Evolutionary conservation across 2,113 vertebrate genomes (phyloP).

Genomic region (Bathybates hornii): DNA sequence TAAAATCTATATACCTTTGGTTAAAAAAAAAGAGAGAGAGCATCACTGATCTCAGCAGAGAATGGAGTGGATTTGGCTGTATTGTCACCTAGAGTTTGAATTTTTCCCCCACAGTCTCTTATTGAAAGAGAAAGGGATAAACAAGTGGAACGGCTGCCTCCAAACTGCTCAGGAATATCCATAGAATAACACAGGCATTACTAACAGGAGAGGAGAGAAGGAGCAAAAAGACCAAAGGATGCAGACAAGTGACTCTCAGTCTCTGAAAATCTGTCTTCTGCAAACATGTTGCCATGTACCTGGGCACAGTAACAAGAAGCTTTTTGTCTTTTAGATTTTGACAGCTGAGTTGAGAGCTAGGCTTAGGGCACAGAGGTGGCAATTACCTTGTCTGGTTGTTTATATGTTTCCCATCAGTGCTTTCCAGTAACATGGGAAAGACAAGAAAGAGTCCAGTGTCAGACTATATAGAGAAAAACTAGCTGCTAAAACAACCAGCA

Average conservation of each 20-base stretch:
- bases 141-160: slow-evolving; percentile 40
- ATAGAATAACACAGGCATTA: slow-evolving; percentile 17
- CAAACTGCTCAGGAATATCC: slow-evolving; percentile 34
- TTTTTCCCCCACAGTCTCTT: slow-evolving; percentile 14
- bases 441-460: slow-evolving; percentile 23
- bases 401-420: slow-evolving; percentile 43
- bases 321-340: slow-evolving; percentile 55
- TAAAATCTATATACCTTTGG: not conserved
- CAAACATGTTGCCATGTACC: slow-evolving; percentile 45
- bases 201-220: not conserved
- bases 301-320: slow-evolving; percentile 36
- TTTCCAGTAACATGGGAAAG: slow-evolving; percentile 38
- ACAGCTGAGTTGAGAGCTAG: slow-evolving; percentile 44
- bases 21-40: not conserved
- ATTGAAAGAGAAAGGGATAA: slow-evolving; percentile 54
- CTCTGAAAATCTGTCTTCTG: slow-evolving; percentile 31
- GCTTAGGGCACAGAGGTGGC: slow-evolving; percentile 36
- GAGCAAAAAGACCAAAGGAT: slow-evolving; percentile 25
- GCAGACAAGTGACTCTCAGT: slow-evolving; percentile 25
- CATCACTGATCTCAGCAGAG: not conserved
- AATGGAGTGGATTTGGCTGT: slow-evolving; percentile 25
- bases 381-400: slow-evolving; percentile 39
- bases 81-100: slow-evolving; percentile 44
- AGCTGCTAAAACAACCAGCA: slow-evolving; percentile 2
- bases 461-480: slow-evolving; percentile 4